Conservation (phyloP, 2,888 invertebrate species). For the Heteromurus nitidus region DNA sequence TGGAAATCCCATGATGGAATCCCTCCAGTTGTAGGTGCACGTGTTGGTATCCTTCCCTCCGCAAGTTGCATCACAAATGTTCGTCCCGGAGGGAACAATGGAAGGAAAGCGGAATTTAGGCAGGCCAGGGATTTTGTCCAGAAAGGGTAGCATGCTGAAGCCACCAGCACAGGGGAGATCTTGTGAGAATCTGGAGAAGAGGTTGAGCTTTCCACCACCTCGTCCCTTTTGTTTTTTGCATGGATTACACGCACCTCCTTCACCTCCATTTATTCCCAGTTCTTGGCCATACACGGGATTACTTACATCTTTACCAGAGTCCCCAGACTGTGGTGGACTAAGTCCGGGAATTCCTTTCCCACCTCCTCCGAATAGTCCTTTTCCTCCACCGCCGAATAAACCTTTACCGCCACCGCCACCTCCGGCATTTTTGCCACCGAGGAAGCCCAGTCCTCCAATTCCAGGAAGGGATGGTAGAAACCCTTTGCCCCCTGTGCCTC, state of each 20-base stretch:
- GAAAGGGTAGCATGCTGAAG: slow-evolving; percentile 15
- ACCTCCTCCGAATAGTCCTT: not conserved
- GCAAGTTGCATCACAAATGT: slow-evolving; percentile 49
- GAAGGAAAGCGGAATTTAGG: slow-evolving; percentile 25
- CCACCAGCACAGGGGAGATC: slow-evolving; percentile 47
- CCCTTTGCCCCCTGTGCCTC: not conserved
- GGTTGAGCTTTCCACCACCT: not conserved
- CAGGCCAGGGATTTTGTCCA: slow-evolving; percentile 24
- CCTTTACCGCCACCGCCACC: not conserved
- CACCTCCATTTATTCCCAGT: not conserved
- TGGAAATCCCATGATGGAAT: slow-evolving; percentile 27
- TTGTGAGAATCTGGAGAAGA: slow-evolving; percentile 11
- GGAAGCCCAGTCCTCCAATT: not conserved
- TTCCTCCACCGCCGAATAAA: not conserved
- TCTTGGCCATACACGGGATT: slow-evolving; percentile 1
- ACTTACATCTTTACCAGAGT: not conserved
- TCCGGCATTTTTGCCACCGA: not conserved
- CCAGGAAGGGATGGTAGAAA: not conserved
- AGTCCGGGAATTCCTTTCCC: too few species aligned
- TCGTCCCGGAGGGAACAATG: slow-evolving; percentile 41
- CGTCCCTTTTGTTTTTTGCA: not conserved
- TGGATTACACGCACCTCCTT: slow-evolving; percentile 14
- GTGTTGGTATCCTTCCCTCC: slow-evolving; percentile 5
- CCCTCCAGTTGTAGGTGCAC: slow-evolving; percentile 51
- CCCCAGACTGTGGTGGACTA: too few species aligned